A percentile compares a stretch with the other conserved stretches of the same genome.
Evolutionary conservation across 2,888 invertebrate species (phyloP).

Genomic region (Tyria jacobaeae): DNA sequence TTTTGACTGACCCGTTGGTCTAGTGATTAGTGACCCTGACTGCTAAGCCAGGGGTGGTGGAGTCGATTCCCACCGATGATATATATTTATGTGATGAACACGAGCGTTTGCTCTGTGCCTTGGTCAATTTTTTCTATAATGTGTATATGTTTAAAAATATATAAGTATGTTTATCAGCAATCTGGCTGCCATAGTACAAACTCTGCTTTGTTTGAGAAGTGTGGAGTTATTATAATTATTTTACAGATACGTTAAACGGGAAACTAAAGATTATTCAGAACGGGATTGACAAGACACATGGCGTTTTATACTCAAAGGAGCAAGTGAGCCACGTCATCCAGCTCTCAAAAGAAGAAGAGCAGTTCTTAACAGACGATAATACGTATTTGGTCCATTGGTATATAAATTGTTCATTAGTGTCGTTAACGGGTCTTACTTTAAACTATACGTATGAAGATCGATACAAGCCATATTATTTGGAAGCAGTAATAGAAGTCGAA

Average conservation of each 20-base stretch:
- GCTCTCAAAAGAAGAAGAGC: not conserved
- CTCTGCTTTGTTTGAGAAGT: too few relatives aligned
- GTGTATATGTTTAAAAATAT: too few relatives aligned
- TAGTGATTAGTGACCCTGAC: too few relatives aligned
- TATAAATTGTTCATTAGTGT: not conserved
- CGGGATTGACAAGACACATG: not conserved
- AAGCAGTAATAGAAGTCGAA: not conserved
- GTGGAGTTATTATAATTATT: too few relatives aligned
- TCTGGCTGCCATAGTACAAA: too few relatives aligned
- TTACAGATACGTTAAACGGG: not conserved
- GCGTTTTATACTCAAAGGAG: not conserved
- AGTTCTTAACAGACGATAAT: not conserved
- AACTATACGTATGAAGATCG: not conserved
- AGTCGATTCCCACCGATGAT: too few relatives aligned
- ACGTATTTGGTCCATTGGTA: not conserved
- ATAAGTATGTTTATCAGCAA: too few relatives aligned
- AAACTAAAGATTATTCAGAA: not conserved
- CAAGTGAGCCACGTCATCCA: not conserved
- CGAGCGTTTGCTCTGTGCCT: too few relatives aligned
- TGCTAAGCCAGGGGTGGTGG: too few relatives aligned
- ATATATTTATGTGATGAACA: too few relatives aligned
- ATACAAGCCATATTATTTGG: not conserved
- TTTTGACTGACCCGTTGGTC: too few relatives aligned
- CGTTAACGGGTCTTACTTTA: not conserved
- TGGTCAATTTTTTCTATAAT: too few relatives aligned